phyloP scores from a whole-genome alignment of 2,888 invertebrate genomes.

The Malacosoma neustria region DNA sequence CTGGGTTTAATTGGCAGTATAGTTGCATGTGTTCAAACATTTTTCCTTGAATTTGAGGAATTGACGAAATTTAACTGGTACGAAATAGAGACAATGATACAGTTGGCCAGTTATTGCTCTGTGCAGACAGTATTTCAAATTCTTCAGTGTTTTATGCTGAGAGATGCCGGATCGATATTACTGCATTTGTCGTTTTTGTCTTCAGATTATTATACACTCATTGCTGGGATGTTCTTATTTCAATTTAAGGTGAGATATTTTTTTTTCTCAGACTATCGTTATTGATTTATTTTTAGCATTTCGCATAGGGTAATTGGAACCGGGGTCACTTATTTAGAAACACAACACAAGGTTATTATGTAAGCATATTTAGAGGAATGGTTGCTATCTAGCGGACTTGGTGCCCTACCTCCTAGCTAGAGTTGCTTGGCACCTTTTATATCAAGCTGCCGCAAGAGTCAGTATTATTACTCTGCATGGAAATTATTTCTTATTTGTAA shows the following conservation, averaged over 20 bases:
- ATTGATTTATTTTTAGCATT: too few species aligned
- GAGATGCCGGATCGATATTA: constrained; percentile 86
- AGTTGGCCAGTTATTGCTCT: constrained; percentile 77
- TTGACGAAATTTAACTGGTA: constrained; percentile 80
- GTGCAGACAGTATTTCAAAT: constrained; percentile 86
- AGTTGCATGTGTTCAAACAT: constrained; percentile 86
- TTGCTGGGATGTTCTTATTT: constrained; percentile 86
- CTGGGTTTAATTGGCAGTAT: constrained; percentile 87
- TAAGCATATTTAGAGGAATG: too few species aligned
- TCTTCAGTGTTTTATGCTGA: constrained; percentile 82
- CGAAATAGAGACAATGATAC: constrained; percentile 78
- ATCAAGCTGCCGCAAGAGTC: too few species aligned
- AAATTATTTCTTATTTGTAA: too few species aligned
- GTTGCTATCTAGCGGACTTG: too few species aligned
- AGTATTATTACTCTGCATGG: too few species aligned
- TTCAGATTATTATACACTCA: constrained; percentile 88
- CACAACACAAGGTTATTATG: too few species aligned
- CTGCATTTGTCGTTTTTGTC: constrained; percentile 88
- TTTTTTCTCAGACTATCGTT: not conserved
- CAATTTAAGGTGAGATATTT: constrained; percentile 80
- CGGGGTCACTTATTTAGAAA: too few species aligned
- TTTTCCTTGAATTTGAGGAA: constrained; percentile 82
- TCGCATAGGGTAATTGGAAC: too few species aligned
- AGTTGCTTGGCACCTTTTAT: too few species aligned
- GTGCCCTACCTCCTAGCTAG: too few species aligned